Evolutionary conservation across 2,797 vertebrate species (phyloP), one percentile per base, ranked within the genome.

Genomic region (Onychomys torridus): DNA sequence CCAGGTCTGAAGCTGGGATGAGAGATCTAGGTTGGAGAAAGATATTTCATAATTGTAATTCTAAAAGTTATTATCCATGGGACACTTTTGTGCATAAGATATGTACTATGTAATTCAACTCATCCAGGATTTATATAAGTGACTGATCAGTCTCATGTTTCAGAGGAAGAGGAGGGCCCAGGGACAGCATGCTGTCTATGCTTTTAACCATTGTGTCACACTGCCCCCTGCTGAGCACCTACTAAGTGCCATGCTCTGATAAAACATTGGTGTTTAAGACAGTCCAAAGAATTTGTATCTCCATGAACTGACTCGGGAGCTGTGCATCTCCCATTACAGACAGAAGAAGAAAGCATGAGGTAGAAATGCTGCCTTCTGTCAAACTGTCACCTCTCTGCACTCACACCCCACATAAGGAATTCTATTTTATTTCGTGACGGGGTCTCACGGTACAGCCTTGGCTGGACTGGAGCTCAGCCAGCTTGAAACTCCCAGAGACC

Each of bases 151-250:
- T 32, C 82, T 43, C 25, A 12, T 40, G 59, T 67, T 40, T 55
- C 73, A 89, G 73, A 97, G 90, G 81, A 96, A 87, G 84, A 97
- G 79, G 81, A 71, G 29, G 43, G 49, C 89, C 25, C 13, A 37
- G 37, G 61, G 17, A 37, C 21, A 91, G 32, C 23, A 0, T 12
- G 6, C 0, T 0, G 0, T 29, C 65, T 34, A 43, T 23, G 49
- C n/a, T 90, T 61, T 86, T 86, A 96, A 90, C 78, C 93, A 89
- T 95, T 97, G 94, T 97, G 89, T 94, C 92, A 96, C 89, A 97
- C 91, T 98, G 97, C 97, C 97, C 97, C 96, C 97, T 97, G 95
- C 97, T 97, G 97, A 98, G 88, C 88, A 87, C 97, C 97, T 97
- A 97, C 97, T 97, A 98, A 81, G 93, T 96, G 96, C 96, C 12